Conservation (phyloP, 2,113 vertebrate species). For the Ictalurus punctatus region DNA sequence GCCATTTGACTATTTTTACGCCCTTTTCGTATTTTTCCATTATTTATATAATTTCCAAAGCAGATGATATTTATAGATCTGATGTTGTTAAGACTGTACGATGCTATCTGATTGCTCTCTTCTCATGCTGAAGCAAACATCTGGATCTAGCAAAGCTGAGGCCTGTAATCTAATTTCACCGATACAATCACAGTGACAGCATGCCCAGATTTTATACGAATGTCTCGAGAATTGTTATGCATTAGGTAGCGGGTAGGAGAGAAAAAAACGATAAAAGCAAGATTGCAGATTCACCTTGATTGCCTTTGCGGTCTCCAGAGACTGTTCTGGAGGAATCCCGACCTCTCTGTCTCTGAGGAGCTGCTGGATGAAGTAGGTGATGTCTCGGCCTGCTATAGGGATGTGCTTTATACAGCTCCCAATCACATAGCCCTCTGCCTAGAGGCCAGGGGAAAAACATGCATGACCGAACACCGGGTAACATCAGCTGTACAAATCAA, state of each 20-base stretch:
- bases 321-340: constrained; percentile 96
- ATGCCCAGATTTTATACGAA: background rate
- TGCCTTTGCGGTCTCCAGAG: constrained; percentile 96
- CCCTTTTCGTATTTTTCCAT: no score
- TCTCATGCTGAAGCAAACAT: background rate
- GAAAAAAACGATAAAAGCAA: background rate
- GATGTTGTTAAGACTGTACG: background rate
- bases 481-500: background rate
- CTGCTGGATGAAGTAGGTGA: constrained; percentile 98
- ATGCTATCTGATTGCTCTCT: background rate
- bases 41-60: no score
- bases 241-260: background rate
- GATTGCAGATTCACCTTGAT: constrained; percentile 81
- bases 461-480: background rate
- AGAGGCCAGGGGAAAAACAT: background rate
- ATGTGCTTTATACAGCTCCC: constrained; percentile 99
- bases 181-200: background rate
- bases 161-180: background rate
- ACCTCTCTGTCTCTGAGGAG: constrained; percentile 93
- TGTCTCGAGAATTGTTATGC: background rate
- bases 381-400: constrained; percentile 95
- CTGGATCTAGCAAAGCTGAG: no score
- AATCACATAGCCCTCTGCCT: constrained; percentile 98
- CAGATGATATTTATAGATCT: no score
- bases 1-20: background rate